phyloP scores from a whole-genome alignment of 2,797 vertebrate species.

The Prunella strophiata region DNA sequence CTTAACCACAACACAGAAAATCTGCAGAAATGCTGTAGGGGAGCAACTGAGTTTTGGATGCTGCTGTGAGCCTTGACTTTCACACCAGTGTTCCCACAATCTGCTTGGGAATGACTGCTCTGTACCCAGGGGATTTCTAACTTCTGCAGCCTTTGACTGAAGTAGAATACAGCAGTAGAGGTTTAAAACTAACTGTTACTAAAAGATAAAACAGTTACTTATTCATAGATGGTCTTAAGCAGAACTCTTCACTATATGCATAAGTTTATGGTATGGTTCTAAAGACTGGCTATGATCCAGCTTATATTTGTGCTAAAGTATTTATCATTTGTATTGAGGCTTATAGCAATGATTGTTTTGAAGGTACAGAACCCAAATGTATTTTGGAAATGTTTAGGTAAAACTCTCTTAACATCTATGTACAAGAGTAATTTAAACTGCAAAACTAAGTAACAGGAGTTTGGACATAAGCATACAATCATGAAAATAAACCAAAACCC shows the following conservation, averaged over 20 bases:
- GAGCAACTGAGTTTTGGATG: background rate
- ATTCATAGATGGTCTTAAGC: background rate
- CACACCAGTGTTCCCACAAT: background rate
- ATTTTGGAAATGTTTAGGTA: background rate
- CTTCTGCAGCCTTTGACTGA: background rate
- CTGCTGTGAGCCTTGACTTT: background rate
- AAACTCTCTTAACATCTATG: background rate
- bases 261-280: background rate
- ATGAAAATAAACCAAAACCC: background rate
- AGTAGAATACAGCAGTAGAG: background rate
- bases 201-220: background rate
- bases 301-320: background rate
- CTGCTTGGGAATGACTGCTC: background rate
- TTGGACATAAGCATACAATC: background rate
- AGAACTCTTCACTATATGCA: background rate
- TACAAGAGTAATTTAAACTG: background rate
- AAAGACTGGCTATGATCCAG: background rate
- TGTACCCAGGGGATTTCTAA: background rate
- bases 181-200: background rate
- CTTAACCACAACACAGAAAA: background rate
- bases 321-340: background rate
- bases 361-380: background rate
- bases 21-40: background rate
- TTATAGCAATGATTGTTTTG: background rate
- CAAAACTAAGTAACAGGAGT: background rate